These are phyloP conservation scores for Nothobranchius furzeri DNA, from an alignment of 2,113 vertebrate genomes.

Conservation along the genomic window DNA sequence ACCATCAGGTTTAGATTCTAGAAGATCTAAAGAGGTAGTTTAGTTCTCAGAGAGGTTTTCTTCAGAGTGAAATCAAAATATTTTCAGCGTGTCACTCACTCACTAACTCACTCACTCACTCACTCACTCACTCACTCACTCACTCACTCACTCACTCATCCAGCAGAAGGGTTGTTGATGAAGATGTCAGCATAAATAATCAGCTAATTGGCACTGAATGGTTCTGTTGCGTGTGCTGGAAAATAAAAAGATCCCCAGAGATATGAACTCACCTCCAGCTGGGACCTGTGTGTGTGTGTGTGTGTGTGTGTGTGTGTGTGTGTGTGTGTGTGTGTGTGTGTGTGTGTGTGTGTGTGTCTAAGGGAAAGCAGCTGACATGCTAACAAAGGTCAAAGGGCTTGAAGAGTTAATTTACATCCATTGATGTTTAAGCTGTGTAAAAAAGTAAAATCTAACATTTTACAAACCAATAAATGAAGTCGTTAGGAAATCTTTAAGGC, in stretches of 20 bases:
- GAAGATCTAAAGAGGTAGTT: neutral
- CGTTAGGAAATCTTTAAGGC: too few relatives aligned
- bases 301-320: slow-evolving; percentile 1
- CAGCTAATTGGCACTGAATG: slow-evolving; percentile 72
- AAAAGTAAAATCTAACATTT: too few relatives aligned
- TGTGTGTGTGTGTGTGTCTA: neutral
- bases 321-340: slow-evolving; percentile 9
- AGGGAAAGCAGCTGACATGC: slow-evolving; percentile 1
- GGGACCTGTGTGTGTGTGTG: slow-evolving; percentile 33
- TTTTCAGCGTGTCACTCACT: slow-evolving; percentile 18
- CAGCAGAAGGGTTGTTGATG: slow-evolving; percentile 34
- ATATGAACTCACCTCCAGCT: slow-evolving; percentile 42
- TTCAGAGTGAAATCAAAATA: slow-evolving; percentile 13
- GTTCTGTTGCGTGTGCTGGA: slow-evolving; percentile 72
- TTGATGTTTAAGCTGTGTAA: neutral
- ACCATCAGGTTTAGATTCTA: slow-evolving; percentile 6
- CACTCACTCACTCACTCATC: slow-evolving; percentile 42
- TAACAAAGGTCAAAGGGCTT: slow-evolving; percentile 39
- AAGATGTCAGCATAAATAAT: slow-evolving; percentile 67
- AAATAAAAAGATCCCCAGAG: slow-evolving; percentile 78
- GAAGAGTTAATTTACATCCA: too few relatives aligned
- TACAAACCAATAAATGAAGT: too few relatives aligned
- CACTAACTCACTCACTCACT: slow-evolving; percentile 8
- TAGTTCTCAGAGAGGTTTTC: neutral
- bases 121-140: slow-evolving; percentile 35